Evolutionary conservation across 2,797 vertebrate species (phyloP), one percentile per base, ranked within the genome.

Genomic region (Crocidura indochinensis): DNA sequence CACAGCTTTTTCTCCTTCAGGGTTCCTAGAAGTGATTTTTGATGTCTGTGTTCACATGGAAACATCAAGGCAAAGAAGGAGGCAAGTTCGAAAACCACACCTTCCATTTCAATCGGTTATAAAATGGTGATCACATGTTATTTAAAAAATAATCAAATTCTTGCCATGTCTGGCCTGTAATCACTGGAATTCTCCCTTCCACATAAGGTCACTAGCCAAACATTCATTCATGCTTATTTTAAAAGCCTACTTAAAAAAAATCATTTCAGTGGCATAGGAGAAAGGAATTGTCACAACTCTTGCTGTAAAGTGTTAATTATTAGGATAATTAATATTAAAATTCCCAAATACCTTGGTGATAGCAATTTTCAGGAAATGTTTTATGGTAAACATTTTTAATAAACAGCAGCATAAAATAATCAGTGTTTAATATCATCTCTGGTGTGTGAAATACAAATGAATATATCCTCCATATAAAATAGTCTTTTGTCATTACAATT

Each of bases 351-450:
- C 10, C 81, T 93, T 64, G 65, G 71, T 91, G 31, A 93, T 49
- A 92, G 76, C 81, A 68, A 89, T 90, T 93, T 62, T 95, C 93
- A 97, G 95, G 90, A 96, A 95, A 95, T 7, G 67, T 65, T 74
- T 51, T 26, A 84, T 93, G 80, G 96, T 97, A 97, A 96, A 97
- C 87, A 97, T 17, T 98, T 98, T 98, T 98, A 98, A 98, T 98
- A 95, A 98, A 96, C 96, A 98, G 97, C 97, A 98, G 97, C 97
- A 97, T 98, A 98, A 97, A 98, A 97, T 97, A 97, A 97, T 98
- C 97, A 97, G 97, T 98, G 97, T 98, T 98, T 98, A 98, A 98
- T 98, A 97, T 98, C 94, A 97, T 95, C 97, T 97, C 97, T 97
- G 96, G 96, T 97, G 97, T 46, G 97, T 97, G 96, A 97, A 97